phyloP scores from a whole-genome alignment of 2,113 vertebrate species.

The Prunella himalayana region DNA sequence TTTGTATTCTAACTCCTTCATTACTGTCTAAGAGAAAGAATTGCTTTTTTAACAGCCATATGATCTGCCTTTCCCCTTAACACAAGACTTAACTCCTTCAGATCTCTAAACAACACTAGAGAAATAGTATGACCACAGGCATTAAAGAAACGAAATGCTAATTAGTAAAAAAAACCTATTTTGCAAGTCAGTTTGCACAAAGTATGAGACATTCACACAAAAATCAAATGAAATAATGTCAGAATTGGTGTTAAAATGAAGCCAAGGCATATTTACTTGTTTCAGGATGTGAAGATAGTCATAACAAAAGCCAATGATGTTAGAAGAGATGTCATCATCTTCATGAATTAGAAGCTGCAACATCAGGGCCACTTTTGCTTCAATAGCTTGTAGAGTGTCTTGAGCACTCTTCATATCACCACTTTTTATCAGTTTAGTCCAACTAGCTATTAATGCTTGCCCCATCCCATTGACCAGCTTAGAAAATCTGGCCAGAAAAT shows the following conservation, averaged over 20 bases:
- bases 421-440: conserved; percentile 88
- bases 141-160: background rate
- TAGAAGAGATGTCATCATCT: conserved; percentile 96
- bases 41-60: background rate
- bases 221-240: background rate
- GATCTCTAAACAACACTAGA: background rate
- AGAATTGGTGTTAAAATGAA: background rate
- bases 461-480: conserved; percentile 97
- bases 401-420: conserved; percentile 83
- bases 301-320: conserved; percentile 95
- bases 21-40: background rate
- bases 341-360: conserved; percentile 91
- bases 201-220: background rate
- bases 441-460: conserved; percentile 95
- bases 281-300: conserved; percentile 98
- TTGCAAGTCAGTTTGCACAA: background rate
- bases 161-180: background rate
- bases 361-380: conserved; percentile 91
- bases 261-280: conserved; percentile 76
- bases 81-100: background rate
- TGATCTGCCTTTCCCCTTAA: background rate
- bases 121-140: background rate
- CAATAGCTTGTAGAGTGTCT: conserved; percentile 86
- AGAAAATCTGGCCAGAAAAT: conserved; percentile 97
- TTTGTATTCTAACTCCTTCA: background rate